Conservation (phyloP, 2,888 invertebrate species). For the Argynnis bischoffii region DNA sequence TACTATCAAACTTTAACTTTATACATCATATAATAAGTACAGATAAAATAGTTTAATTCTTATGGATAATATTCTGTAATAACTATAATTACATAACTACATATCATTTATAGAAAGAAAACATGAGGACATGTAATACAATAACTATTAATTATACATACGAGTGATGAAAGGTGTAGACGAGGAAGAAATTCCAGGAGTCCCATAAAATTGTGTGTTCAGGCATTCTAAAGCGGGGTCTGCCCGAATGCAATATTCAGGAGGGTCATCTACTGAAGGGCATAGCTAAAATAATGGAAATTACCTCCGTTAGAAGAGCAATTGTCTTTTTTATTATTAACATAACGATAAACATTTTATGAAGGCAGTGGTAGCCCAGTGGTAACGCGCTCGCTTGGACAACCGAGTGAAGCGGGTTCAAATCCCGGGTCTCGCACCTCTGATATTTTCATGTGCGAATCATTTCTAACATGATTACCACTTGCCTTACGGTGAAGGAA, state of each 20-base stretch:
- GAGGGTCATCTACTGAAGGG: conserved; percentile 49
- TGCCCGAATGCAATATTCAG: conserved; percentile 60
- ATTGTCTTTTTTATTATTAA: not conserved
- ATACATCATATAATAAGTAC: too few species aligned
- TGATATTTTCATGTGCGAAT: too few species aligned
- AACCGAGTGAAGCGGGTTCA: too few species aligned
- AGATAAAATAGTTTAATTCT: too few species aligned
- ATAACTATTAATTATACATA: conserved; percentile 44
- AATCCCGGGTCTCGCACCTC: too few species aligned
- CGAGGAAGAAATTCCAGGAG: conserved; percentile 57
- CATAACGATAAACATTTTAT: not conserved
- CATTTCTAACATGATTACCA: too few species aligned
- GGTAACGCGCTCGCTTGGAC: too few species aligned
- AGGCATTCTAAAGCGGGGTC: conserved; percentile 68
- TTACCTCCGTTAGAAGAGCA: not conserved
- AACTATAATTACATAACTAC: too few species aligned
- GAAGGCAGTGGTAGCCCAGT: too few species aligned
- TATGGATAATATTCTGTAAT: too few species aligned
- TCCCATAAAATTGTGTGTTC: conserved; percentile 66
- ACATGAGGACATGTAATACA: not conserved
- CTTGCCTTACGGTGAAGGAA: too few species aligned
- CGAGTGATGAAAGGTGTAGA: conserved; percentile 62
- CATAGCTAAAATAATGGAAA: conserved; percentile 48
- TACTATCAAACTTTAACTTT: too few species aligned
- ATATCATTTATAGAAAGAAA: not conserved